Evolutionary conservation across 2,888 invertebrate genomes (phyloP).

Genomic region (Ditylenchus weischeri): DNA sequence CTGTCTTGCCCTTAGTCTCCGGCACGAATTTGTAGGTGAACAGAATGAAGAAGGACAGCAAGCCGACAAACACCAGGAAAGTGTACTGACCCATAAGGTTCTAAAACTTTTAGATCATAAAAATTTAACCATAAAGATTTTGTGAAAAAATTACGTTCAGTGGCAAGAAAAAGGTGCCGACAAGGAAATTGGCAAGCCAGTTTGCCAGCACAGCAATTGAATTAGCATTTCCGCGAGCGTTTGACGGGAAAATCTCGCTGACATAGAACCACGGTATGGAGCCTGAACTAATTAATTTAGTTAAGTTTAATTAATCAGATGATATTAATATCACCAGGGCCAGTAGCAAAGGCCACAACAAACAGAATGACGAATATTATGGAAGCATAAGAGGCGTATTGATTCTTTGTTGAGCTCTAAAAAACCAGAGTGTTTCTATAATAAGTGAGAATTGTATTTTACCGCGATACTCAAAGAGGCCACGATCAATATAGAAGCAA

Average conservation of each 20-base stretch:
- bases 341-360: constrained; percentile 84
- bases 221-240: constrained; percentile 78
- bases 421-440: too few relatives aligned
- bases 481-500: constrained; percentile 71
- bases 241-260: constrained; percentile 79
- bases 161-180: constrained; percentile 72
- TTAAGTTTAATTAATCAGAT: too few relatives aligned
- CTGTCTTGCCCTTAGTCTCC: constrained; percentile 72
- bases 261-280: constrained; percentile 92
- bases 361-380: constrained; percentile 76
- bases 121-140: neutral
- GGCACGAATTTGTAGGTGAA: constrained; percentile 98
- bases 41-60: constrained; percentile 94
- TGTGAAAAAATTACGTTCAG: too few relatives aligned
- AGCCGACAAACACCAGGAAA: constrained; percentile 95
- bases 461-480: constrained; percentile 58
- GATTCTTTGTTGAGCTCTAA: constrained; percentile 13
- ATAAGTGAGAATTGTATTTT: too few relatives aligned
- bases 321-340: constrained; percentile 67
- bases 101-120: constrained; percentile 30
- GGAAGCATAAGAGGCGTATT: constrained; percentile 71
- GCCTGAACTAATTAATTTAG: too few relatives aligned
- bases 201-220: constrained; percentile 80
- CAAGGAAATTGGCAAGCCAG: constrained; percentile 81
- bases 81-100: constrained; percentile 78